phyloP scores from a whole-genome alignment of 2,797 vertebrate species.

The Hemitrygon akajei region DNA sequence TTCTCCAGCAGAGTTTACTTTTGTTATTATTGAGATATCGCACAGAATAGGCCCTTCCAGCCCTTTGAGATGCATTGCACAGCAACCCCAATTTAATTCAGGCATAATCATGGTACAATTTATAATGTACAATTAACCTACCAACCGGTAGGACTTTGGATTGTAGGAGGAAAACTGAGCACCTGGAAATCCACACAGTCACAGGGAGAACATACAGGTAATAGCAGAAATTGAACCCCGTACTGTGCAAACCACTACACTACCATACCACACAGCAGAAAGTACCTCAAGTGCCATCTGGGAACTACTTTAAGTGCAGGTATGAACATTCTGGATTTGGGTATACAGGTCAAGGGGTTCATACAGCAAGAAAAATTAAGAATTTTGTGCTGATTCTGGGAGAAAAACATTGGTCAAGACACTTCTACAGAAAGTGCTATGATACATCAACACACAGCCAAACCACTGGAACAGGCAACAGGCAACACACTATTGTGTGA shows the following conservation, averaged over 20 bases:
- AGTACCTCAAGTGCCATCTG: neutral
- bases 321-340: neutral
- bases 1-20: neutral
- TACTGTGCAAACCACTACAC: no score
- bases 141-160: no score
- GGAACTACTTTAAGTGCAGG: neutral
- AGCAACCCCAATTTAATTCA: no score
- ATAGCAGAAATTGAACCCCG: no score
- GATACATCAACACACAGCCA: neutral
- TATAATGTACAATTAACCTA: no score
- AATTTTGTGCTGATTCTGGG: neutral
- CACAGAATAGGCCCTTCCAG: no score
- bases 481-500: neutral
- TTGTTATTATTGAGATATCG: no score
- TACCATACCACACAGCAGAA: neutral
- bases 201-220: no score
- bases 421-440: neutral
- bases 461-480: neutral
- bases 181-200: no score
- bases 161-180: no score
- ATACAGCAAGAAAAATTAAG: neutral
- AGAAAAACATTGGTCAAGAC: neutral
- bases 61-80: no score
- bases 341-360: neutral
- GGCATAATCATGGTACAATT: no score